Percentiles rank a stretch among this genome's conserved stretches.
Evolutionary conservation across 1,140 invertebrate genomes (phyloP).

Genomic region (Mesaphorura yosii): DNA sequence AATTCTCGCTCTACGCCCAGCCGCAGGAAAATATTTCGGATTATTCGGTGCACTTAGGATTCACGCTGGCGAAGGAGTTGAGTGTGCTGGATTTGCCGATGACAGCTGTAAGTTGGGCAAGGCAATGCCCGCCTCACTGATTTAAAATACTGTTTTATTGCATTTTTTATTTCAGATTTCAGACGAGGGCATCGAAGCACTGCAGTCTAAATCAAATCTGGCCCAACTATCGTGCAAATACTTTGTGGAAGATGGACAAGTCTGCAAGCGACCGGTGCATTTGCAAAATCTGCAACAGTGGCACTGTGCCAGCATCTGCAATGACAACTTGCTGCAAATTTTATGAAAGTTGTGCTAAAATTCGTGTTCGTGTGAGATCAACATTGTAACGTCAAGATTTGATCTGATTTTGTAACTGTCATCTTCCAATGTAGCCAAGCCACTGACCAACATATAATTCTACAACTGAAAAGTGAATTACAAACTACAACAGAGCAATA

Average conservation of each 20-base stretch:
- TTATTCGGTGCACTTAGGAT: constrained; percentile 14
- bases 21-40: constrained; percentile 22
- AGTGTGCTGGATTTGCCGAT: constrained; percentile 16
- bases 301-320: too few relatives aligned
- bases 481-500: too few relatives aligned
- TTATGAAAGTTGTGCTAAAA: too few relatives aligned
- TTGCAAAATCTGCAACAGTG: background rate
- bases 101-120: constrained; percentile 17
- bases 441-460: too few relatives aligned
- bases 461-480: too few relatives aligned
- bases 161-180: background rate
- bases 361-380: too few relatives aligned
- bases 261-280: background rate
- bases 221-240: background rate
- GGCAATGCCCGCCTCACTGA: background rate
- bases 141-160: background rate
- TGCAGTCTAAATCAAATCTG: background rate
- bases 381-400: too few relatives aligned
- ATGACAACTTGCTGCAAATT: too few relatives aligned
- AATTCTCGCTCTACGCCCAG: constrained; percentile 19
- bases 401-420: too few relatives aligned
- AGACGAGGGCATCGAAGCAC: background rate
- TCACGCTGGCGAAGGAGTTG: constrained; percentile 15
- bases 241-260: background rate
- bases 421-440: too few relatives aligned